A percentile compares a stretch with the other conserved stretches of the same genome.
phyloP scores from a whole-genome alignment of 1,140 invertebrate species.

The Telenomus remus region DNA sequence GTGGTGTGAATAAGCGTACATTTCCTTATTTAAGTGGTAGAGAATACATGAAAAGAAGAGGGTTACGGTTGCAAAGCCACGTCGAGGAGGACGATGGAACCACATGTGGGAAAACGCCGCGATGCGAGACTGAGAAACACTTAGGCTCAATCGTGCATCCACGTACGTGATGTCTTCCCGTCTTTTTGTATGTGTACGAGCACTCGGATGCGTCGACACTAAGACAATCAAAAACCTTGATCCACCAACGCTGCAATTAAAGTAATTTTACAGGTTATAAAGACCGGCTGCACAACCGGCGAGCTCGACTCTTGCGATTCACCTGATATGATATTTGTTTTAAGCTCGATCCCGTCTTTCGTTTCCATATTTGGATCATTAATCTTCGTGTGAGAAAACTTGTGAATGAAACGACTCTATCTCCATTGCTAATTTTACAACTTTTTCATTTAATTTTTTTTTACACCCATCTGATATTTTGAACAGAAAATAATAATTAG shows the following conservation, averaged over 20 bases:
- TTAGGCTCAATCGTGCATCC: slow-evolving; percentile 65
- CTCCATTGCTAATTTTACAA: too few species aligned
- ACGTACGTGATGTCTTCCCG: slow-evolving; percentile 1
- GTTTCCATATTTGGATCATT: slow-evolving; percentile 21
- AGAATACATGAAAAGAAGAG: slow-evolving; percentile 48
- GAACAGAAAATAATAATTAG: too few species aligned
- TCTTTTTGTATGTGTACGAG: slow-evolving; percentile 10
- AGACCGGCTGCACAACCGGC: neutral
- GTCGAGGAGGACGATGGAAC: slow-evolving; percentile 54
- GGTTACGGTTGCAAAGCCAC: slow-evolving; percentile 46
- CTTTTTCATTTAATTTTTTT: too few species aligned
- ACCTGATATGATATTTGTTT: slow-evolving; percentile 9
- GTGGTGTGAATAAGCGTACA: slow-evolving; percentile 37
- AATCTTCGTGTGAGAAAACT: slow-evolving; percentile 17
- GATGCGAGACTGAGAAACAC: slow-evolving; percentile 75
- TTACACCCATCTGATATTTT: too few species aligned
- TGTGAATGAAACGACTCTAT: neutral
- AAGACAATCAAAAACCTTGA: too few species aligned
- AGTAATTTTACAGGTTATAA: slow-evolving; percentile 37
- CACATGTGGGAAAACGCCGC: slow-evolving; percentile 72
- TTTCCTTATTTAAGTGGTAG: slow-evolving; percentile 38
- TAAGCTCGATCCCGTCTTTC: slow-evolving; percentile 4
- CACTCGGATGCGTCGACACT: neutral
- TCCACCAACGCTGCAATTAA: slow-evolving; percentile 34
- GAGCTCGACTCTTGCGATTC: too few species aligned